phyloP scores from a whole-genome alignment of 2,888 invertebrate genomes.

The Colostygia pectinataria region DNA sequence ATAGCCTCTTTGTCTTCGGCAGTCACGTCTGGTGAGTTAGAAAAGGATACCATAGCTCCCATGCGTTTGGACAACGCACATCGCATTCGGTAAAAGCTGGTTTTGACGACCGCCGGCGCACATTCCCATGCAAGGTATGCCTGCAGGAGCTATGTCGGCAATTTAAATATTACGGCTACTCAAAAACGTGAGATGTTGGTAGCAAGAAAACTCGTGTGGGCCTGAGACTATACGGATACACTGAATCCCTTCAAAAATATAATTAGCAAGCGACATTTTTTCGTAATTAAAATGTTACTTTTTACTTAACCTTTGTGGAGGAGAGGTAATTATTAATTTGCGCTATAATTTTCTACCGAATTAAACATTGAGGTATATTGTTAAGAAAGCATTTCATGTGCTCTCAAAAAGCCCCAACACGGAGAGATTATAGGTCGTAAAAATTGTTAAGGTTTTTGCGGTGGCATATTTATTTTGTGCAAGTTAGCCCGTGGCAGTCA shows the following conservation, averaged over 20 bases:
- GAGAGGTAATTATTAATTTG: slow-evolving; percentile 70
- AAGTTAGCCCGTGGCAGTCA: slow-evolving; percentile 13
- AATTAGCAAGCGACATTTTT: slow-evolving; percentile 71
- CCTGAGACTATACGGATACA: slow-evolving; percentile 65
- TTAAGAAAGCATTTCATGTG: slow-evolving; percentile 47
- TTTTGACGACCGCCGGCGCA: slow-evolving; percentile 73
- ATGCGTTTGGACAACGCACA: slow-evolving; percentile 69
- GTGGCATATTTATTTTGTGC: slow-evolving; percentile 35
- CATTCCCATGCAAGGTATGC: slow-evolving; percentile 82
- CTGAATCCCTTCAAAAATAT: slow-evolving; percentile 70
- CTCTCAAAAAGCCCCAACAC: slow-evolving; percentile 53
- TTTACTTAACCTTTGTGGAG: slow-evolving; percentile 49
- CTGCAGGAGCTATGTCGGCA: slow-evolving; percentile 79
- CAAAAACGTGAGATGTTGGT: slow-evolving; percentile 81
- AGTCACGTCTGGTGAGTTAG: slow-evolving; percentile 56
- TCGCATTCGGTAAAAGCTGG: slow-evolving; percentile 79
- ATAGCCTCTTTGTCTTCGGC: slow-evolving; percentile 65
- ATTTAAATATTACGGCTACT: slow-evolving; percentile 82
- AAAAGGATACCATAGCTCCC: slow-evolving; percentile 59
- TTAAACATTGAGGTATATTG: slow-evolving; percentile 63
- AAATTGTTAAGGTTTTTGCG: slow-evolving; percentile 61
- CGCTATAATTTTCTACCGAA: slow-evolving; percentile 61
- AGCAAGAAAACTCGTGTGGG: slow-evolving; percentile 78
- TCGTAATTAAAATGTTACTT: slow-evolving; percentile 77
- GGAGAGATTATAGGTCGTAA: slow-evolving; percentile 71